A percentile compares a stretch with the other conserved stretches of the same genome.
Conservation (phyloP, 2,797 vertebrate genomes). For the Phaenicophaeus curvirostris region DNA sequence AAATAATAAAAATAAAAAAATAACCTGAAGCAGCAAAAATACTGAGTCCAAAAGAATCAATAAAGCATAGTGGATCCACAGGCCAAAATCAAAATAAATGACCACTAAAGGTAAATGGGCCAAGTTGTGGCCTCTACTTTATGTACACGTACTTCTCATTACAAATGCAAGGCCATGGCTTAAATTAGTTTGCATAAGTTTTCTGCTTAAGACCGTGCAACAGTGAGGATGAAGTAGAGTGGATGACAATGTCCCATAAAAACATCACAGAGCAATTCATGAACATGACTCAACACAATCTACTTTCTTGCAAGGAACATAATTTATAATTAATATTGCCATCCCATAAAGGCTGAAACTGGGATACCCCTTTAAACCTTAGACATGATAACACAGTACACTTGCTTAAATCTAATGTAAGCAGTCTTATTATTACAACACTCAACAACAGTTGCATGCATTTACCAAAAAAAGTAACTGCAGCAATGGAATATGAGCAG, state of each 20-base stretch:
- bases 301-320: background rate
- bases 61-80: background rate
- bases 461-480: background rate
- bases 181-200: background rate
- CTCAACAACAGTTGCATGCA: background rate
- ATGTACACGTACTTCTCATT: background rate
- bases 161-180: background rate
- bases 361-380: background rate
- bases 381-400: background rate
- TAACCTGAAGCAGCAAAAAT: slow-evolving; percentile 37
- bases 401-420: background rate
- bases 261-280: background rate
- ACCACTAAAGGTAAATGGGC: background rate
- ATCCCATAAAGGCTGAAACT: background rate
- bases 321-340: background rate
- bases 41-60: slow-evolving; percentile 9
- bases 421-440: background rate
- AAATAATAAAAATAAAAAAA: slow-evolving; percentile 47
- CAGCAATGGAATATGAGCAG: background rate
- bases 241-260: background rate
- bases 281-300: background rate
- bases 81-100: background rate
- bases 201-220: background rate
- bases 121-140: background rate
- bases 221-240: background rate